These are phyloP conservation scores for Parazoanthus atlanticus DNA, from an alignment of 92 coral and sea anemone species.

Conservation along the genomic window DNA sequence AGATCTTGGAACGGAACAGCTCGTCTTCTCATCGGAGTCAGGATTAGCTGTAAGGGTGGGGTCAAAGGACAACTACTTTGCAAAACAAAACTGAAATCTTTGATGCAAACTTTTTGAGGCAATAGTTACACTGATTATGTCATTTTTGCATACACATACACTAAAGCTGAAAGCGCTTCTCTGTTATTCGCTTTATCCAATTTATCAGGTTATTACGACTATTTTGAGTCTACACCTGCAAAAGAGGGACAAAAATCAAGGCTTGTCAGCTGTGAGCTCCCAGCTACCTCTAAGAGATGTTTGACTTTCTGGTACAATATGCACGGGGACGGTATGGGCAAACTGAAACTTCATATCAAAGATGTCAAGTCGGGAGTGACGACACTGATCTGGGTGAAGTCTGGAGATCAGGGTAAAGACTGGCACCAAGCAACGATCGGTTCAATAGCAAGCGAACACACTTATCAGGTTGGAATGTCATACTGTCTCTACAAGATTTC, in stretches of 20 bases:
- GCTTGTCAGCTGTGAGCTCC: slow-evolving; percentile 30
- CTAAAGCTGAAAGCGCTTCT: not conserved
- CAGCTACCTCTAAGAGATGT: slow-evolving; percentile 17
- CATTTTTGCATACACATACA: not conserved
- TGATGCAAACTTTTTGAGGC: no score
- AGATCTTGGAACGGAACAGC: no score
- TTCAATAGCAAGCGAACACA: not conserved
- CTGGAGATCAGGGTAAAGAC: slow-evolving; percentile 9
- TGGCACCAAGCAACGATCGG: slow-evolving; percentile 21
- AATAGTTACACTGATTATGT: no score
- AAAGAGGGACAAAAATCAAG: slow-evolving; percentile 13
- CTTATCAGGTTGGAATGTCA: slow-evolving; percentile 9
- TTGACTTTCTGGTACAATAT: slow-evolving; percentile 31
- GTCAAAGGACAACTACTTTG: no score
- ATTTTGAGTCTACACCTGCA: slow-evolving; percentile 17
- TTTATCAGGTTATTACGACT: slow-evolving; percentile 1
- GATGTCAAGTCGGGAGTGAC: not conserved
- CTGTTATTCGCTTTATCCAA: not conserved
- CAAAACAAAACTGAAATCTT: no score
- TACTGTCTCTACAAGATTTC: not conserved
- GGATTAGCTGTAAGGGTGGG: no score
- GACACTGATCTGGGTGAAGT: slow-evolving; percentile 18
- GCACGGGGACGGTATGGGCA: slow-evolving; percentile 28
- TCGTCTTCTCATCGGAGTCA: no score
- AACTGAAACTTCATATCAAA: not conserved